Percentiles rank a stretch among this genome's conserved stretches.
Evolutionary conservation across 2,888 invertebrate genomes (phyloP).

Genomic region (Tribolium freemani): DNA sequence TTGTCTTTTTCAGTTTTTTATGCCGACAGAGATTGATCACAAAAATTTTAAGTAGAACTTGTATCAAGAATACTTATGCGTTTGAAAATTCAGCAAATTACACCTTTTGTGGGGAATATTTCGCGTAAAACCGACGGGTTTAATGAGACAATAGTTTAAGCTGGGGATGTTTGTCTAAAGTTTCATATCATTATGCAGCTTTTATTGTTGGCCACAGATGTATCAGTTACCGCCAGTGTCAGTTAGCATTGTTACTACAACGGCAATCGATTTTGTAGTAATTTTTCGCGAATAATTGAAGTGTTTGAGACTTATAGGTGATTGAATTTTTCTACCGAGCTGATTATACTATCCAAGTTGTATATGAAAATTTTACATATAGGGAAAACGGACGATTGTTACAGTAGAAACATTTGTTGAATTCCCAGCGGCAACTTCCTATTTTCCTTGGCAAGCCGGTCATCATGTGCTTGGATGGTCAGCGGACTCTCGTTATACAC

Average conservation of each 20-base stretch:
- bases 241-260: constrained; percentile 13
- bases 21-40: too few relatives aligned
- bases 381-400: constrained; percentile 23
- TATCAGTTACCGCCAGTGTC: constrained; percentile 56
- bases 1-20: too few relatives aligned
- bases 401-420: constrained; percentile 56
- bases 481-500: constrained; percentile 62
- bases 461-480: constrained; percentile 62
- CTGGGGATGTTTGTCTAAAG: constrained; percentile 54
- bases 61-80: too few relatives aligned
- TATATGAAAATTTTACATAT: constrained; percentile 32
- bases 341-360: background rate
- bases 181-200: constrained; percentile 57
- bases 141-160: constrained; percentile 55
- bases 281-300: background rate
- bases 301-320: background rate
- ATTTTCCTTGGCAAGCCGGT: constrained; percentile 60
- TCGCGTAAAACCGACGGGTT: constrained; percentile 38
- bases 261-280: background rate
- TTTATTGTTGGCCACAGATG: constrained; percentile 55
- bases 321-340: background rate
- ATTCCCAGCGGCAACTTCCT: constrained; percentile 62
- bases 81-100: background rate
- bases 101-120: background rate
- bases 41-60: too few relatives aligned